These are phyloP conservation scores for Chrysocyon brachyurus DNA, from an alignment of 2,797 vertebrate species.

Conservation along the genomic window DNA sequence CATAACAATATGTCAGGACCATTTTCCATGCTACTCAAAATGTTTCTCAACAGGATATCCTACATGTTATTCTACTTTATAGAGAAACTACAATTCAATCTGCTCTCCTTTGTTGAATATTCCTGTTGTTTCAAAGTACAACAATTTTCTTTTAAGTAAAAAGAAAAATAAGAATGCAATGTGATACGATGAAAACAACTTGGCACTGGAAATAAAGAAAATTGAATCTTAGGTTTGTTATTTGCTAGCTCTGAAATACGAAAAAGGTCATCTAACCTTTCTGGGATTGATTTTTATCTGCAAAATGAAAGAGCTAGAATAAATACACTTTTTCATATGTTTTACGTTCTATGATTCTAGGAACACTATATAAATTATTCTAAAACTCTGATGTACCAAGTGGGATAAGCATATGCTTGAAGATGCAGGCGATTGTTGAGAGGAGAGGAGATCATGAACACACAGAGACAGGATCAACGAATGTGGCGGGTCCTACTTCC, in stretches of 20 bases:
- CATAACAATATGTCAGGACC: not conserved
- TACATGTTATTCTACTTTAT: not conserved
- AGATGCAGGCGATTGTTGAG: not conserved
- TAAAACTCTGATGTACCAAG: not conserved
- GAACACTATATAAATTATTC: not conserved
- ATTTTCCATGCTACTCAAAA: not conserved
- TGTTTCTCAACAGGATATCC: not conserved
- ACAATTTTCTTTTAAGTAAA: conserved; percentile 48
- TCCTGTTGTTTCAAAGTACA: not conserved
- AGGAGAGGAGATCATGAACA: not conserved
- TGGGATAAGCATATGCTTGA: not conserved
- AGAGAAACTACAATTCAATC: not conserved
- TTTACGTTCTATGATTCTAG: not conserved
- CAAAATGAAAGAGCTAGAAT: conserved; percentile 35
- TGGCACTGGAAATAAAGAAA: not conserved
- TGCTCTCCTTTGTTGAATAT: not conserved
- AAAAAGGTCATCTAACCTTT: not conserved
- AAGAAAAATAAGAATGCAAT: not conserved
- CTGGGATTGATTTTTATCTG: not conserved
- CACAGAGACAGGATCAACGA: not conserved
- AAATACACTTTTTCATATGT: not conserved
- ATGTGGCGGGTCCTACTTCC: not conserved
- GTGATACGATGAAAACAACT: not conserved
- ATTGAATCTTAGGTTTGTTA: not conserved
- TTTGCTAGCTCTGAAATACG: not conserved